Base-by-base conservation (phyloP, 2,113 vertebrate species). In the Ciconia maguari region DNA sequence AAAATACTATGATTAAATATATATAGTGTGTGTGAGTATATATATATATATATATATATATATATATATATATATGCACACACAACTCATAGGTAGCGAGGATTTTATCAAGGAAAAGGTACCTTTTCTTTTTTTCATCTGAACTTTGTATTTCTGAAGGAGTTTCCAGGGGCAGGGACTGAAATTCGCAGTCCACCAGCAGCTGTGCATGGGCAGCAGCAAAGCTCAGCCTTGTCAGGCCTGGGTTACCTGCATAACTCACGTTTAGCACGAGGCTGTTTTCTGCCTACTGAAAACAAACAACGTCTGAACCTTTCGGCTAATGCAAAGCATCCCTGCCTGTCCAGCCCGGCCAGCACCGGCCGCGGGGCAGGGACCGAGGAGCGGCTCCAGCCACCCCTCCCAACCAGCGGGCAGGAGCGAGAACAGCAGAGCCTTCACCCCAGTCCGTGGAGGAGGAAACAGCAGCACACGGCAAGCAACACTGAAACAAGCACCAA, bases 331-430 rank as follows among this genome's bases (percentile, higher is more conserved):
- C 32, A 5, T 18, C 32, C 44, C 16, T 4, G 32, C 11, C 22
- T 8, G 48, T n/a, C 48, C 68, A 13, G 65, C 44, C 26, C 38
- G 30, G 41, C 41, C 64, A 34, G 42, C 21, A 6, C 34, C 6
- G 3, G 17, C 46, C 5, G 1, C 13, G 1, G 24, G 25, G n/a
- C 46, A 11, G n/a, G 68, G n/a, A 29, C 2, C 3, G 7, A 6
- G 48, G 25, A 20, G 48, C 13, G 4, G 48, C 69, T 52, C 49
- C 36, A 22, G 27, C 36, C 49, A 19, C 46, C 68, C 12, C 11
- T 49, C 68, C 68, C 13, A 0, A 10, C 48, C 68, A 11, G 29
- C 25, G 6, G 34, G 34, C 34, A 19, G 49, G 34, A 18, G 42
- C 30, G 32, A 46, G 65, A 36, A 19, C 8, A 14, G 68, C 17